phyloP scores from a whole-genome alignment of 2,888 invertebrate species.

The Lamellibrachia columna region DNA sequence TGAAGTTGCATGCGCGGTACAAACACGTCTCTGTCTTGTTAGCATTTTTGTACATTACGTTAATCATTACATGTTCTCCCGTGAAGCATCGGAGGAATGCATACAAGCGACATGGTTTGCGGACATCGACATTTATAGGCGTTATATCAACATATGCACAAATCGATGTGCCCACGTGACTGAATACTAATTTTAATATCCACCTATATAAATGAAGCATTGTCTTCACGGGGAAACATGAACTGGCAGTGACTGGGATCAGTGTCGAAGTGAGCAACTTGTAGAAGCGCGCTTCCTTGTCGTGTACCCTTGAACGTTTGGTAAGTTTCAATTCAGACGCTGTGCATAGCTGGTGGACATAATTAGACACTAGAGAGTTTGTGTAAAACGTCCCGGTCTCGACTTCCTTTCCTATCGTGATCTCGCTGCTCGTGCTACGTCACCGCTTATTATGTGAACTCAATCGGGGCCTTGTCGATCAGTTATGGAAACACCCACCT shows the following conservation, averaged over 20 bases:
- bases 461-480: too few relatives aligned
- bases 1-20: background rate
- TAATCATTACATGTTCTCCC: background rate
- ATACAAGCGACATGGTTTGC: background rate
- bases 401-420: too few relatives aligned
- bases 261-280: background rate
- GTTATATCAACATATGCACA: background rate
- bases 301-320: background rate
- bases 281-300: background rate
- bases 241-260: background rate
- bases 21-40: background rate
- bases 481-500: too few relatives aligned
- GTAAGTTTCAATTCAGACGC: background rate
- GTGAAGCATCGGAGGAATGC: background rate
- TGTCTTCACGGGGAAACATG: background rate
- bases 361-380: background rate
- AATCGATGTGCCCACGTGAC: constrained; percentile 1
- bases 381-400: too few relatives aligned
- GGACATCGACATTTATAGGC: background rate
- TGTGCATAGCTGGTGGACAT: background rate
- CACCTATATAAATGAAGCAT: background rate
- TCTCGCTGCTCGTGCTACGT: too few relatives aligned
- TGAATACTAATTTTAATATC: background rate
- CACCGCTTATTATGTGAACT: too few relatives aligned
- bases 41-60: background rate